phyloP scores from a whole-genome alignment of 1,140 invertebrate species.

The Drosophila subpulchrella region DNA sequence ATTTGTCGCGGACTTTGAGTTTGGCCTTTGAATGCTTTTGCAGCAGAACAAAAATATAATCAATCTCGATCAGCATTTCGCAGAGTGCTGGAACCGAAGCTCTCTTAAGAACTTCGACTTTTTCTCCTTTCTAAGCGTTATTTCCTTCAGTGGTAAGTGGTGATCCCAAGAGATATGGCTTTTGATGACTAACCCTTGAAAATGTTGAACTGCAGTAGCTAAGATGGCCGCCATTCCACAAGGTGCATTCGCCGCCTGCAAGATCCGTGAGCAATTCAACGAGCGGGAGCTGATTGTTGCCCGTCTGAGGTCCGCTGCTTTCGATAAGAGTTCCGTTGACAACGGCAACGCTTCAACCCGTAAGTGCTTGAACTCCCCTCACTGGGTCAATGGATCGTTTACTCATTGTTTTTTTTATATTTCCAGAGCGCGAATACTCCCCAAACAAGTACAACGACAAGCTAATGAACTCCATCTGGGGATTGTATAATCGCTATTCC shows the following conservation, averaged over 20 bases:
- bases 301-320: slow-evolving; percentile 68
- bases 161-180: accelerated
- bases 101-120: slow-evolving; percentile 17
- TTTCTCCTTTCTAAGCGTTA: slow-evolving; percentile 28
- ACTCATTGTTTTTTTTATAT: slow-evolving; percentile 20
- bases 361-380: slow-evolving; percentile 40
- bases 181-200: neutral
- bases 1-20: slow-evolving; percentile 8
- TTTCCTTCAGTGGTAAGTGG: slow-evolving; percentile 50
- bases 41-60: slow-evolving; percentile 39
- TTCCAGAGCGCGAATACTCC: slow-evolving; percentile 85
- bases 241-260: slow-evolving; percentile 86
- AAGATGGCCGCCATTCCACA: slow-evolving; percentile 86
- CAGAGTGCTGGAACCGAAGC: slow-evolving; percentile 45
- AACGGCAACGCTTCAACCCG: slow-evolving; percentile 65
- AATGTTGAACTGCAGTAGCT: slow-evolving; percentile 11
- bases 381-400: slow-evolving; percentile 8
- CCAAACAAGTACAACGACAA: slow-evolving; percentile 93
- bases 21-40: slow-evolving; percentile 64
- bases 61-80: slow-evolving; percentile 52
- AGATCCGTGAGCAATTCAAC: slow-evolving; percentile 85
- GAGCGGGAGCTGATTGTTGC: slow-evolving; percentile 81
- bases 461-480: slow-evolving; percentile 96
- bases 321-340: slow-evolving; percentile 66
- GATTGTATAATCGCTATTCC: slow-evolving; percentile 93